Percentiles rank a stretch among this genome's conserved stretches.
Evolutionary conservation across 2,113 vertebrate species (phyloP).

Genomic region (Saccopteryx bilineata): DNA sequence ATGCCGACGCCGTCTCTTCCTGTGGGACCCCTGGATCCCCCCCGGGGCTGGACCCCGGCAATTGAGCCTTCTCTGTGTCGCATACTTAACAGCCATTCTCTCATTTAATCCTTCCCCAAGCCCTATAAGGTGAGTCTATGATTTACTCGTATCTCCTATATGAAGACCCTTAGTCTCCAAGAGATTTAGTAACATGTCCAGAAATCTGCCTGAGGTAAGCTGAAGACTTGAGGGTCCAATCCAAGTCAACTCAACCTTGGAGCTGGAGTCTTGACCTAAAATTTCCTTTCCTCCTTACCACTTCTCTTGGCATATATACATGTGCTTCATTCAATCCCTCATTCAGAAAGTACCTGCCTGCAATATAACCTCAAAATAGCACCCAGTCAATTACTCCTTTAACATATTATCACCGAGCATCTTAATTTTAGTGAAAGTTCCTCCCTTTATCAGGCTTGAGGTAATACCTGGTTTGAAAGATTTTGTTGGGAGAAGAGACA

Average conservation of each 20-base stretch:
- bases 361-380: not conserved
- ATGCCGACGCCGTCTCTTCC: too few species aligned
- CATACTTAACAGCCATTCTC: not conserved
- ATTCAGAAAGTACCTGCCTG: not conserved
- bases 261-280: not conserved
- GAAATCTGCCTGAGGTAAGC: not conserved
- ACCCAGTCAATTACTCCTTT: not conserved
- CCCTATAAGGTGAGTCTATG: not conserved
- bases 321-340: not conserved
- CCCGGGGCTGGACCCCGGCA: too few species aligned
- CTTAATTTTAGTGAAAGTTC: not conserved
- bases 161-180: not conserved
- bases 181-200: not conserved
- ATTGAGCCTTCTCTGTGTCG: not conserved
- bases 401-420: not conserved
- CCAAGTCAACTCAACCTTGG: not conserved
- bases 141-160: not conserved
- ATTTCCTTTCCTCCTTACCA: not conserved
- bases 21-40: too few species aligned
- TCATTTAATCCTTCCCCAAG: not conserved
- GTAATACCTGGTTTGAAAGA: not conserved
- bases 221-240: accelerated
- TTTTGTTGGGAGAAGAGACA: not conserved
- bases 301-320: not conserved
- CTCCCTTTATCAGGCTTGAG: not conserved